Percentiles rank a stretch among this genome's conserved stretches.
Conservation (phyloP, 2,888 invertebrate genomes). For the Seira musarum region DNA sequence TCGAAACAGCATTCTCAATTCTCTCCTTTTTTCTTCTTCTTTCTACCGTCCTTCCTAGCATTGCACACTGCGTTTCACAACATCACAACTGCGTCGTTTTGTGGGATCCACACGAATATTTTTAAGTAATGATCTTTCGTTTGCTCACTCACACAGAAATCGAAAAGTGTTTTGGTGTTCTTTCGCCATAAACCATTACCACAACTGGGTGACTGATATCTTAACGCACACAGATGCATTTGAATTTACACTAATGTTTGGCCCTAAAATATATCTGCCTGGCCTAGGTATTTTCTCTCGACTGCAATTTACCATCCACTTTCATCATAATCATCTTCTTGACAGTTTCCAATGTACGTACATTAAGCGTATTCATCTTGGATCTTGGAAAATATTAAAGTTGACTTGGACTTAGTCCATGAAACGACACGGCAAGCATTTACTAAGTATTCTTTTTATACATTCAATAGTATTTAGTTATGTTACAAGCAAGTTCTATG, state of each 20-base stretch:
- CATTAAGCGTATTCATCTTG: background rate
- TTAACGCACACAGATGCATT: background rate
- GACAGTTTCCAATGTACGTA: background rate
- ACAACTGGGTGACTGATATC: background rate
- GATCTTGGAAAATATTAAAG: too few relatives aligned
- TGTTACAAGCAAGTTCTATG: background rate
- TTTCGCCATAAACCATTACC: background rate
- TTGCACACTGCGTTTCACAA: background rate
- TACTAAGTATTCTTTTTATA: background rate
- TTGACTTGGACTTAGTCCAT: background rate
- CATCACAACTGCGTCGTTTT: background rate
- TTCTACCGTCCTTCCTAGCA: too few relatives aligned
- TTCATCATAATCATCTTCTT: background rate
- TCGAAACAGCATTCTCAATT: background rate
- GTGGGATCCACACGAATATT: background rate
- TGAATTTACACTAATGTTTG: too few relatives aligned
- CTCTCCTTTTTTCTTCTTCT: too few relatives aligned
- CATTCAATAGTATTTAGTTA: too few relatives aligned
- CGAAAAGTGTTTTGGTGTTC: background rate
- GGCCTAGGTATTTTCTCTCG: background rate
- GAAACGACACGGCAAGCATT: background rate
- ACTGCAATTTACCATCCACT: background rate
- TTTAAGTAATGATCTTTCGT: background rate
- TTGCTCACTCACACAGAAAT: background rate
- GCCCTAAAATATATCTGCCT: too few relatives aligned